Percentiles rank a stretch among this genome's conserved stretches.
These are phyloP conservation scores for Endotricha flammealis DNA, from an alignment of 2,888 invertebrate genomes.

Conservation along the genomic window DNA sequence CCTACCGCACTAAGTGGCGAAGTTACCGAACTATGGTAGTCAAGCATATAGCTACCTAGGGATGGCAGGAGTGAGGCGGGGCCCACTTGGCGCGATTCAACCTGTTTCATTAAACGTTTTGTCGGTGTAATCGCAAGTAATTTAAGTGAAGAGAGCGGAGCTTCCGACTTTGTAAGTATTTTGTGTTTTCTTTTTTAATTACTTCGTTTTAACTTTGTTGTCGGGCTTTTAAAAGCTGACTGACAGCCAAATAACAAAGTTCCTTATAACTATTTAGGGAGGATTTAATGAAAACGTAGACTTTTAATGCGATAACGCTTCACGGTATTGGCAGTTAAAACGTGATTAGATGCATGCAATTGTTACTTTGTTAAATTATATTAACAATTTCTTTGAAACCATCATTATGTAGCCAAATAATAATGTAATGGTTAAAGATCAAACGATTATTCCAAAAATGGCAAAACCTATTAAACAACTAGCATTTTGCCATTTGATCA, in stretches of 20 bases:
- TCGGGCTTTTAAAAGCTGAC: conserved; percentile 74
- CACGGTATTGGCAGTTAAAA: conserved; percentile 41
- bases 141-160: conserved; percentile 76
- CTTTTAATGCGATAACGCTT: conserved; percentile 53
- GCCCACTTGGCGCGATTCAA: conserved; percentile 73
- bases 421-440: no score
- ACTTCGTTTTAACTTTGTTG: conserved; percentile 78
- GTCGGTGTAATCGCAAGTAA: conserved; percentile 78
- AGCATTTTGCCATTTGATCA: no score
- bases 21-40: conserved; percentile 65
- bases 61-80: conserved; percentile 31
- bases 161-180: conserved; percentile 78
- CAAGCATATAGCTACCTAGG: conserved; percentile 22
- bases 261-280: conserved; percentile 72
- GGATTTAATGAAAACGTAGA: conserved; percentile 68
- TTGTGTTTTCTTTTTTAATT: conserved; percentile 79
- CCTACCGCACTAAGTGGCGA: conserved; percentile 67
- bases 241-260: conserved; percentile 76
- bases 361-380: not conserved
- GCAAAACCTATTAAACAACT: no score
- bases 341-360: conserved; percentile 22
- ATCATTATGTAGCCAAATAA: no score
- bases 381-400: not conserved
- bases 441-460: no score
- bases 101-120: conserved; percentile 78